These are phyloP conservation scores for Columba janthina DNA, from an alignment of 2,113 vertebrate genomes.

Conservation along the genomic window DNA sequence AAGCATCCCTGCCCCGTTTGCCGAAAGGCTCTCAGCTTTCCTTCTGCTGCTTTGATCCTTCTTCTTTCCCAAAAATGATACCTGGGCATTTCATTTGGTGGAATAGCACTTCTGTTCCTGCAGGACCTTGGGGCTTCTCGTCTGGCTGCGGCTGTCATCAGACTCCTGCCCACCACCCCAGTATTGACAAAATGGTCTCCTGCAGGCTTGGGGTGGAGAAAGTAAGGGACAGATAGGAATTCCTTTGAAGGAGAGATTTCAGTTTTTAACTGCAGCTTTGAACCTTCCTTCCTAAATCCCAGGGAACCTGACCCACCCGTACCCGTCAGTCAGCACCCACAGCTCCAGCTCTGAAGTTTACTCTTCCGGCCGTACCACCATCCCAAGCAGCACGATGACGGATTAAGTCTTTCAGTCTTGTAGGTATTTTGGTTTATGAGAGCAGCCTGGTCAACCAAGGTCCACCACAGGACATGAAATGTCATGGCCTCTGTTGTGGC, in stretches of 20 bases:
- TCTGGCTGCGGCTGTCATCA: not conserved
- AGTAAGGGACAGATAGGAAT: not conserved
- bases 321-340: conserved; percentile 44
- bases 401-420: conserved; percentile 21
- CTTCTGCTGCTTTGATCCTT: not conserved
- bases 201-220: not conserved
- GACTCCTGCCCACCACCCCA: not conserved
- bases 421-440: conserved; percentile 5
- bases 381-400: not conserved
- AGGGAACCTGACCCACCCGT: not conserved
- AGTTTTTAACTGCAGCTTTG: conserved; percentile 16
- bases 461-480: not conserved
- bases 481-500: not conserved
- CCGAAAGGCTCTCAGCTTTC: not conserved
- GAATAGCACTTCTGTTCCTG: not conserved
- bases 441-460: not conserved
- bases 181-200: fast-evolving
- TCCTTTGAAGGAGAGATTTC: conserved; percentile 36
- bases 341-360: not conserved
- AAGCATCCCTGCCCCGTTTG: not conserved
- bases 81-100: not conserved
- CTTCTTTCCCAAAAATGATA: not conserved
- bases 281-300: conserved; percentile 37
- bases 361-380: not conserved
- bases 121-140: not conserved